Evolutionary conservation across 2,113 vertebrate species (phyloP).

Genomic region (Carlito syrichta): DNA sequence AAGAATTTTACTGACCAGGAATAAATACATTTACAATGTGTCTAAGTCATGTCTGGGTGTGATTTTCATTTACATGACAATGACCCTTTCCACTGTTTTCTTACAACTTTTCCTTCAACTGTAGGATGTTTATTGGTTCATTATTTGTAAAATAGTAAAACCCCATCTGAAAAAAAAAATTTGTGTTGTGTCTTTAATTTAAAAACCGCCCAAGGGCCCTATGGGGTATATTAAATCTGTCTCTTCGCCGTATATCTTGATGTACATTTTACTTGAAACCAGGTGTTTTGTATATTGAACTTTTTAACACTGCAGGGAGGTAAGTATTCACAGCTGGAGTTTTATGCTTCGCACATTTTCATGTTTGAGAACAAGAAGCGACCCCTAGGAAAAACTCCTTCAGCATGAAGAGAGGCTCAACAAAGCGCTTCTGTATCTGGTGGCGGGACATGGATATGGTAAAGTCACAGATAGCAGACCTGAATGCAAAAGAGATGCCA

Average conservation of each 20-base stretch:
- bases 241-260: slow-evolving; percentile 86
- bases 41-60: slow-evolving; percentile 1
- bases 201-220: slow-evolving; percentile 82
- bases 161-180: slow-evolving; percentile 49
- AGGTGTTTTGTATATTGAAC: slow-evolving; percentile 90
- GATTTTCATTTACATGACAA: slow-evolving; percentile 71
- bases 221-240: slow-evolving; percentile 89
- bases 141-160: slow-evolving; percentile 79
- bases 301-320: slow-evolving; percentile 88
- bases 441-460: slow-evolving; percentile 78
- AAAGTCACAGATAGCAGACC: slow-evolving; percentile 77
- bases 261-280: slow-evolving; percentile 87
- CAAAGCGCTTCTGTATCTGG: slow-evolving; percentile 83
- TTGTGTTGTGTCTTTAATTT: slow-evolving; percentile 85
- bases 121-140: slow-evolving; percentile 73
- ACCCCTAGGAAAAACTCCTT: slow-evolving; percentile 78
- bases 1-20: slow-evolving; percentile 46
- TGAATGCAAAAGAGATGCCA: slow-evolving; percentile 81
- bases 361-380: slow-evolving; percentile 87
- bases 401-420: slow-evolving; percentile 79
- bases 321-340: slow-evolving; percentile 91
- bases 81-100: slow-evolving; percentile 2
- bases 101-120: slow-evolving; percentile 63
- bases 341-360: slow-evolving; percentile 91
- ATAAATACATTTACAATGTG: slow-evolving; percentile 55